These are phyloP conservation scores for Macaria liturata DNA, from an alignment of 2,888 invertebrate genomes.

Conservation along the genomic window DNA sequence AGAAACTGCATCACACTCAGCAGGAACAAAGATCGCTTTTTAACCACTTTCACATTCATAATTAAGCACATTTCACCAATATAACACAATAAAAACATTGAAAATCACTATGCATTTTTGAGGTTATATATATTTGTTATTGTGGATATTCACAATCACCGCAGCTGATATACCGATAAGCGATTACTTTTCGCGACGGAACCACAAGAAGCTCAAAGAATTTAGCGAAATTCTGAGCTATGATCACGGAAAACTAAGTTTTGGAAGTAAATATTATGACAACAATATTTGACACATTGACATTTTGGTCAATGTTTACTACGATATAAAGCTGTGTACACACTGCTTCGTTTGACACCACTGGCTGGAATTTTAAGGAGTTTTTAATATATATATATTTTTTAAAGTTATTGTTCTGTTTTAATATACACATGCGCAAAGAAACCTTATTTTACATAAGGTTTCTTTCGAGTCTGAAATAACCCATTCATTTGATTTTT, in stretches of 20 bases:
- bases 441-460: too few relatives aligned
- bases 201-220: background rate
- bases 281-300: conserved; percentile 13
- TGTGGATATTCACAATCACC: conserved; percentile 14
- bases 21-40: conserved; percentile 6
- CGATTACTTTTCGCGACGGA: too few relatives aligned
- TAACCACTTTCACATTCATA: conserved; percentile 12
- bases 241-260: conserved; percentile 14
- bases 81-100: conserved; percentile 5
- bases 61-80: conserved; percentile 6
- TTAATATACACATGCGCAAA: too few relatives aligned
- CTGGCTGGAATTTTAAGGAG: too few relatives aligned
- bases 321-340: background rate
- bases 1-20: background rate
- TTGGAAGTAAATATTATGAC: conserved; percentile 20
- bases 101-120: conserved; percentile 21
- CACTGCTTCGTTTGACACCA: background rate
- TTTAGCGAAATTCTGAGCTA: conserved; percentile 11
- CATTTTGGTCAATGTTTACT: conserved; percentile 13
- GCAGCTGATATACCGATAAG: background rate
- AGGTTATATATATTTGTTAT: conserved; percentile 36
- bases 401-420: too few relatives aligned
- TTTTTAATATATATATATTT: too few relatives aligned
- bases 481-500: too few relatives aligned
- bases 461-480: too few relatives aligned